phyloP scores from a whole-genome alignment of 1,140 invertebrate genomes.

The Antheraea mylitta region DNA sequence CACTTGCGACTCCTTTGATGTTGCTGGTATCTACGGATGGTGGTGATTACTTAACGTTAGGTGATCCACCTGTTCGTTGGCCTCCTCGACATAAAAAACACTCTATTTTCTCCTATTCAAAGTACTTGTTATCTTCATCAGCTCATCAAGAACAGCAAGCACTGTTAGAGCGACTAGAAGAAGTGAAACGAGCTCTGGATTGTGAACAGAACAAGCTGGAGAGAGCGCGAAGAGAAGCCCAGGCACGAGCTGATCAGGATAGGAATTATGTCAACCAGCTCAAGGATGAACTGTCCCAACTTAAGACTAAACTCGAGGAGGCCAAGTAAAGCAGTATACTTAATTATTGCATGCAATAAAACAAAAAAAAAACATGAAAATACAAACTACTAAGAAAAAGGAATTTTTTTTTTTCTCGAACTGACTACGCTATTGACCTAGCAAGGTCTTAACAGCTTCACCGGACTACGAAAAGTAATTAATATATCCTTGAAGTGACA shows the following conservation, averaged over 20 bases:
- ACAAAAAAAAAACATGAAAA: background rate
- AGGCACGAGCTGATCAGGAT: constrained; percentile 85
- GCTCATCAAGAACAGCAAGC: constrained; percentile 93
- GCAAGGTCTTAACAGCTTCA: no score
- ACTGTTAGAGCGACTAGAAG: constrained; percentile 86
- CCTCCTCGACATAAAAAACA: no score
- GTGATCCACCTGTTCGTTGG: no score
- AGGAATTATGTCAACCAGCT: constrained; percentile 84
- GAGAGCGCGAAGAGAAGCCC: constrained; percentile 83
- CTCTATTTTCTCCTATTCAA: no score
- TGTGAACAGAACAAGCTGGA: constrained; percentile 85
- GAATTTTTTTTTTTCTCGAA: no score
- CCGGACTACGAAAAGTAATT: no score
- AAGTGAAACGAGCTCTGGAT: constrained; percentile 84
- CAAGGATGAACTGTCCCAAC: constrained; percentile 85
- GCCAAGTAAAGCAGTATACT: constrained; percentile 64
- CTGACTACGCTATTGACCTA: no score
- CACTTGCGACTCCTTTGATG: no score
- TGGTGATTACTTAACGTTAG: no score
- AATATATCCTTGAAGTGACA: no score
- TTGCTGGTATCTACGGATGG: no score
- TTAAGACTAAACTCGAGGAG: constrained; percentile 85
- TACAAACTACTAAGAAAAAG: no score
- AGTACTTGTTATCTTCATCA: constrained; percentile 30
- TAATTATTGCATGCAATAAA: background rate